Evolutionary conservation across 2,888 invertebrate genomes (phyloP).

Genomic region (Unio pictorum): DNA sequence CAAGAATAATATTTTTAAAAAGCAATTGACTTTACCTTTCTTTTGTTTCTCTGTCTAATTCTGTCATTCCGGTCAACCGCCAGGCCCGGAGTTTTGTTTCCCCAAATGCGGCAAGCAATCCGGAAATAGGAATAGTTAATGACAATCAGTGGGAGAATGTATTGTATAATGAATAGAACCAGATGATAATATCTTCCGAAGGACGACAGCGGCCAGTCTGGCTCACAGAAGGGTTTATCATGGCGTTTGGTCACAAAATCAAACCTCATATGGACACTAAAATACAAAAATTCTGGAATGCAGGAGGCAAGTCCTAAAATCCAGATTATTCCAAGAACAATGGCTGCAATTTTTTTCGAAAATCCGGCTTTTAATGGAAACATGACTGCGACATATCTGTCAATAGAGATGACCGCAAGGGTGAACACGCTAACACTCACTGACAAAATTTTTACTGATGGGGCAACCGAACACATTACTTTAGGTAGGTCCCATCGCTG

Average conservation of each 20-base stretch:
- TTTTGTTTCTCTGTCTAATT: conserved; percentile 85
- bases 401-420: conserved; percentile 88
- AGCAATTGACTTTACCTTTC: conserved; percentile 77
- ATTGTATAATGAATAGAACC: conserved; percentile 74
- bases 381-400: conserved; percentile 79
- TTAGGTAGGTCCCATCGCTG: conserved; percentile 89
- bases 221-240: conserved; percentile 66
- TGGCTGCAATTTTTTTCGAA: conserved; percentile 82
- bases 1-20: neutral
- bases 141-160: conserved; percentile 85
- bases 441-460: conserved; percentile 87
- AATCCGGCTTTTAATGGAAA: conserved; percentile 77
- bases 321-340: conserved; percentile 85
- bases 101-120: conserved; percentile 87
- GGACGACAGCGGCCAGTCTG: conserved; percentile 41
- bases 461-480: conserved; percentile 91
- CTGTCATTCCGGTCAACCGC: conserved; percentile 85
- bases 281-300: conserved; percentile 77
- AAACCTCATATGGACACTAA: conserved; percentile 35
- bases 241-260: conserved; percentile 17
- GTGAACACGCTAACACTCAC: conserved; percentile 93
- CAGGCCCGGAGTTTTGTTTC: conserved; percentile 84
- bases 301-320: conserved; percentile 76
- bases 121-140: conserved; percentile 87
- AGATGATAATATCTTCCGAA: conserved; percentile 67